These are phyloP conservation scores for Dolichopus griseipennis DNA, from an alignment of 2,888 invertebrate genomes.

Conservation along the genomic window DNA sequence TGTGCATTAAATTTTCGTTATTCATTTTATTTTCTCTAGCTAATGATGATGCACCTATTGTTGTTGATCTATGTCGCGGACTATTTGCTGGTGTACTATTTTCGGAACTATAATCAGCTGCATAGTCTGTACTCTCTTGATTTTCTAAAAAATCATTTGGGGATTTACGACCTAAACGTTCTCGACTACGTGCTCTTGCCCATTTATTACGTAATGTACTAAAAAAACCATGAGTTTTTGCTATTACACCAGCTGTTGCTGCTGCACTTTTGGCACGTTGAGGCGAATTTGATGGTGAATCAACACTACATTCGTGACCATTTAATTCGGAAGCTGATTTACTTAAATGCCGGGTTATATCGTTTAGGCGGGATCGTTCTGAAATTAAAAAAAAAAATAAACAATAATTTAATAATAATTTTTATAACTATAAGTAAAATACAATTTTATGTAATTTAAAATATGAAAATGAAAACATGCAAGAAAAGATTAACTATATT, in stretches of 20 bases:
- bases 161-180: slow-evolving; percentile 52
- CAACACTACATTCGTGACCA: slow-evolving; percentile 49
- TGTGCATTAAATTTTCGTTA: slow-evolving; percentile 33
- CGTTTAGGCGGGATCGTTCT: slow-evolving; percentile 20
- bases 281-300: slow-evolving; percentile 47
- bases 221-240: slow-evolving; percentile 75
- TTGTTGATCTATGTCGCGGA: slow-evolving; percentile 58
- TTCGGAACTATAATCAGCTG: slow-evolving; percentile 73
- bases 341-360: slow-evolving; percentile 57
- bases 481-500: no score
- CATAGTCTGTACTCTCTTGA: slow-evolving; percentile 58
- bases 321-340: slow-evolving; percentile 75
- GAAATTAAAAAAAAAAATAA: slow-evolving; percentile 5
- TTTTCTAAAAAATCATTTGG: slow-evolving; percentile 51
- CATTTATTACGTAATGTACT: slow-evolving; percentile 72
- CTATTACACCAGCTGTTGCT: slow-evolving; percentile 58
- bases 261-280: slow-evolving; percentile 44
- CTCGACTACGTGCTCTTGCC: slow-evolving; percentile 64
- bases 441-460: no score
- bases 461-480: no score
- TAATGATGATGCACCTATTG: slow-evolving; percentile 47
- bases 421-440: no score
- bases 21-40: slow-evolving; percentile 37
- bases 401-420: no score
- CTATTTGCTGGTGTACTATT: slow-evolving; percentile 66